Evolutionary conservation across 2,888 invertebrate genomes (phyloP).

Genomic region (Pasiphila rectangulata): DNA sequence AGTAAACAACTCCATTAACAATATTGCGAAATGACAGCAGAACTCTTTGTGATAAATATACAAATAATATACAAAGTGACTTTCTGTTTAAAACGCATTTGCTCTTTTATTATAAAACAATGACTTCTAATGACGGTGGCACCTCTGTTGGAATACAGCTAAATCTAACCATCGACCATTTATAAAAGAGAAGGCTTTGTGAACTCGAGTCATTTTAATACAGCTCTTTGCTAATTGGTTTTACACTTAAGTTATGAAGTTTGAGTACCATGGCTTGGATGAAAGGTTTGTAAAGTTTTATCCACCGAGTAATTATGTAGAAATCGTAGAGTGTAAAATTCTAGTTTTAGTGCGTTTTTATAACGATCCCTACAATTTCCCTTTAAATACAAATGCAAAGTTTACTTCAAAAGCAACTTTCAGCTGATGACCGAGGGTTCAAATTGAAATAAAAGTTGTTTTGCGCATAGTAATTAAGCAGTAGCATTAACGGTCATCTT

Average conservation of each 20-base stretch:
- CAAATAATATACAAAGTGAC: not conserved
- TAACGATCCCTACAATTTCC: constrained; percentile 5
- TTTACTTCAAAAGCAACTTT: constrained; percentile 2
- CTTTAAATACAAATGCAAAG: constrained; percentile 1
- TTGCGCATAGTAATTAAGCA: not conserved
- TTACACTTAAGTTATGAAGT: constrained; percentile 42
- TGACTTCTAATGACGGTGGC: constrained; percentile 40
- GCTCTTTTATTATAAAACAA: constrained; percentile 51
- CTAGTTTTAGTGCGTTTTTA: constrained; percentile 3
- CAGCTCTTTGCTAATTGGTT: constrained; percentile 35
- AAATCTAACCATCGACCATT: constrained; percentile 39
- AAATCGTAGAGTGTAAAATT: constrained; percentile 3
- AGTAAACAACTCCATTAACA: not conserved
- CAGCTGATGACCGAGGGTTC: not conserved
- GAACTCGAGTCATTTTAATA: constrained; percentile 2
- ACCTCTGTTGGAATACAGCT: constrained; percentile 39
- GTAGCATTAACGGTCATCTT: not conserved
- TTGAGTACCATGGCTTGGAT: constrained; percentile 36
- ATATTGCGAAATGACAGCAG: not conserved
- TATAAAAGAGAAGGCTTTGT: constrained; percentile 5
- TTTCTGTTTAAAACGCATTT: constrained; percentile 21
- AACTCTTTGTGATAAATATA: too few relatives aligned
- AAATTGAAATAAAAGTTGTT: not conserved
- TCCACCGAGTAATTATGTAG: constrained; percentile 2
- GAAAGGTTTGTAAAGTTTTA: constrained; percentile 50